Percentiles rank a stretch among this genome's conserved stretches.
These are phyloP conservation scores for Takifugu flavidus DNA, from an alignment of 2,113 vertebrate genomes.

Conservation along the genomic window DNA sequence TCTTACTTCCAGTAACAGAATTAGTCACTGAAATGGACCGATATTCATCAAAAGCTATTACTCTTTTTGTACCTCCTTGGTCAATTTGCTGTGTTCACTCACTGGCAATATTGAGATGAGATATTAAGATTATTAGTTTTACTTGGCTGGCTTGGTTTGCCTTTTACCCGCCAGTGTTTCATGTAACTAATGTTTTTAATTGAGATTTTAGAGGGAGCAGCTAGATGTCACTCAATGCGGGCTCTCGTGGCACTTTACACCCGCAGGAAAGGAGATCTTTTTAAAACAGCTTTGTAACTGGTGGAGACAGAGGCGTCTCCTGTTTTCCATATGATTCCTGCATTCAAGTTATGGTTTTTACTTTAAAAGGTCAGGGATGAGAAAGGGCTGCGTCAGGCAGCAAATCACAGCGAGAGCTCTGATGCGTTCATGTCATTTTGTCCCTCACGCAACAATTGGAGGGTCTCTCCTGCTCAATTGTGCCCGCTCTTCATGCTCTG, in stretches of 20 bases:
- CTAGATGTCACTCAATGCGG: background rate
- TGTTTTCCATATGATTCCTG: constrained; percentile 29
- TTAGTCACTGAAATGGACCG: constrained; percentile 4
- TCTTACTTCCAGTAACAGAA: background rate
- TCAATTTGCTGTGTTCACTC: constrained; percentile 22
- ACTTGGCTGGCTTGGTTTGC: constrained; percentile 32
- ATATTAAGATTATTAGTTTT: constrained; percentile 39
- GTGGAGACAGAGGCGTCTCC: constrained; percentile 10
- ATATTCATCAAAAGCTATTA: constrained; percentile 4
- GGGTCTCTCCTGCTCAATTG: background rate
- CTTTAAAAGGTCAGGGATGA: constrained; percentile 18
- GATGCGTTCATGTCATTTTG: constrained; percentile 40
- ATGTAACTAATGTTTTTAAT: constrained; percentile 14
- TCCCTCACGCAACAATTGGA: constrained; percentile 12
- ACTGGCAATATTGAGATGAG: constrained; percentile 25
- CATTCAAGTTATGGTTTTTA: constrained; percentile 24
- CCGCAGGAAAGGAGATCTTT: background rate
- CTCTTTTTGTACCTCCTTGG: background rate
- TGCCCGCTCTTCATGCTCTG: constrained; percentile 4
- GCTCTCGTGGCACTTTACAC: background rate
- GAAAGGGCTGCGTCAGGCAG: constrained; percentile 19
- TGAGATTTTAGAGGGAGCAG: background rate
- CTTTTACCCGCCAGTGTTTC: constrained; percentile 19
- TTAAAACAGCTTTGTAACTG: background rate
- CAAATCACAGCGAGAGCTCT: constrained; percentile 55